Conservation (phyloP, 2,113 vertebrate genomes). For the Junco hyemalis region DNA sequence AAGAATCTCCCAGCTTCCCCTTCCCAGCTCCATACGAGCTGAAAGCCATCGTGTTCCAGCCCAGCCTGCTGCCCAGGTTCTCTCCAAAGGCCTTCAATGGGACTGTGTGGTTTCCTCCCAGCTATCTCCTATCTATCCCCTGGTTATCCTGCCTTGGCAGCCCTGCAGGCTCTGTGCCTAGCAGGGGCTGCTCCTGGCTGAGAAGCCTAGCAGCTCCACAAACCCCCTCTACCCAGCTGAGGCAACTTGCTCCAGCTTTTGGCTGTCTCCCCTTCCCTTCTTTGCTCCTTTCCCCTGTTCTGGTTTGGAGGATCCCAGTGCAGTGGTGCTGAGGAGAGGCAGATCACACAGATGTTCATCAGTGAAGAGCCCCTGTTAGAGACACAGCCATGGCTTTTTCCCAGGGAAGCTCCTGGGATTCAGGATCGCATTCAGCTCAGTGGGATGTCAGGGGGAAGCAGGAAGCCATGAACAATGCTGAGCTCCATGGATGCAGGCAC, state of each 20-base stretch:
- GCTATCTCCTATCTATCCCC: neutral
- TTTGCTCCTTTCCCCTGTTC: rapidly evolving
- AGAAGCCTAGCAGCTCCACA: neutral
- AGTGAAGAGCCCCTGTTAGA: neutral
- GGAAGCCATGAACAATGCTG: neutral
- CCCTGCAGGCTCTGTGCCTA: neutral
- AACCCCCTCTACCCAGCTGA: neutral
- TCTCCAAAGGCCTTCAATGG: neutral
- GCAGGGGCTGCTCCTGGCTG: neutral
- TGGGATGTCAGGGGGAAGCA: neutral
- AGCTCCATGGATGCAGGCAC: neutral
- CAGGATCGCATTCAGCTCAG: neutral
- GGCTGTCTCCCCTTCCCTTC: neutral
- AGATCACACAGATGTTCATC: neutral
- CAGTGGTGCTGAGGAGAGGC: neutral
- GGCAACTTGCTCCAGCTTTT: neutral
- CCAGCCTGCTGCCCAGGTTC: neutral
- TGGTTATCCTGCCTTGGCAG: rapidly evolving
- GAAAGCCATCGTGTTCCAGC: neutral
- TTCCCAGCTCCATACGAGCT: neutral
- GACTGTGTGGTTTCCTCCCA: neutral
- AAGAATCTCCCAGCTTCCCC: neutral
- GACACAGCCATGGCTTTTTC: neutral
- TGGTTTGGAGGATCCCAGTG: neutral
- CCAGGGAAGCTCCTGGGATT: neutral